Base-by-base conservation (phyloP, 2,888 invertebrate species). In the Scelioninae gen. 2 region DNA sequence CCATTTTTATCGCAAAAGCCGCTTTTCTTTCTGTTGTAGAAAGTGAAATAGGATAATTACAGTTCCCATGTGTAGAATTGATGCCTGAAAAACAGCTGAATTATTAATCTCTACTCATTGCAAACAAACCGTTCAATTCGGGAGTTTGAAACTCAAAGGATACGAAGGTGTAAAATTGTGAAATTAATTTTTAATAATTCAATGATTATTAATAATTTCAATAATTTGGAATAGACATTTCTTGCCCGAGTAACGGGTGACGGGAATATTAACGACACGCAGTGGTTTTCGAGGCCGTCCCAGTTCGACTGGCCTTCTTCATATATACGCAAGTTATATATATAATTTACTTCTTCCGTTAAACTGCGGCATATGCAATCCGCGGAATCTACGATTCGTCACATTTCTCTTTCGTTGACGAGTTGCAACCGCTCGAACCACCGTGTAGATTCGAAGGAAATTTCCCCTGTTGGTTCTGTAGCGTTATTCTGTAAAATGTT, bases 251-350 rank as follows among this genome's bases (percentile, higher is more conserved):
- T 82, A 82, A 82, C 82, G 82, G 82, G 76, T 74, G 82, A 80
- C 79, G 78, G 80, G 78, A 80, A 78, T 81, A 81, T 81, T 82
- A 82, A 82, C 82, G 82, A 82, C 81, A 78, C 76, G 76, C 76
- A 55, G 76, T 70, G 80, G 77, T 79, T 82, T 81, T 81, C 82
- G 82, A 82, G 82, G 81, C 78, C 82, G 80, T 77, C 80, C 76
- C 76, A 80, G 78, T 80, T 80, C 78, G 78, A 76, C 75, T 67
- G 60, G 63, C 68, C 68, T 68, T 68, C 58, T 22, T 68, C 61
- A 13, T 41, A 41, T 31, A 39, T 19, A 48, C 28, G 11, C 18
- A 33, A 46, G 11, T 60, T 68, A 61, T 55, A 46, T 55, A 28
- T 61, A 55, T 69, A 61, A 69, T 69, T 69, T 69, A 53, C 69